A percentile compares a stretch with the other conserved stretches of the same genome.
phyloP scores from a whole-genome alignment of 2,797 vertebrate genomes.

The Artibeus jamaicensis region DNA sequence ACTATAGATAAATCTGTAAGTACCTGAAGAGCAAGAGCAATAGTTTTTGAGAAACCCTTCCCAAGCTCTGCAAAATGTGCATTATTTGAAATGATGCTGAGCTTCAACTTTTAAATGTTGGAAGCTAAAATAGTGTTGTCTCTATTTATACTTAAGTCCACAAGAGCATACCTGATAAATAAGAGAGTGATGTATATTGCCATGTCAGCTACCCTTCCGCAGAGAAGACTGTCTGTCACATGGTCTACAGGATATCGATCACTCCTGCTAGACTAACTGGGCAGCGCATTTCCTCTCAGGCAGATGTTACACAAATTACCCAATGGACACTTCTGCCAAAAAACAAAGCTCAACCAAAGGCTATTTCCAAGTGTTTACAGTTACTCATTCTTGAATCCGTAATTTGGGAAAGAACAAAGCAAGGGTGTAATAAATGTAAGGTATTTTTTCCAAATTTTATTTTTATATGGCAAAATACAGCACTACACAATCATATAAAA shows the following conservation, averaged over 20 bases:
- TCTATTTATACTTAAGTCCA: neutral
- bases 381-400: neutral
- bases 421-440: neutral
- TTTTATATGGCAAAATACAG: neutral
- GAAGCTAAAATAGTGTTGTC: accelerated
- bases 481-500: neutral
- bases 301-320: neutral
- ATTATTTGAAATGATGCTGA: conserved; percentile 19
- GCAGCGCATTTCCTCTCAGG: neutral
- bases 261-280: neutral
- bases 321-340: neutral
- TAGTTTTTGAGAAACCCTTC: conserved; percentile 44
- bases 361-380: neutral
- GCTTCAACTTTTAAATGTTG: neutral
- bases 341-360: neutral
- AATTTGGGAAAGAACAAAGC: neutral
- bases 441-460: neutral
- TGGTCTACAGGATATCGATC: neutral
- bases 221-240: neutral
- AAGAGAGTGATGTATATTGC: neutral
- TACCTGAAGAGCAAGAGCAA: conserved; percentile 54
- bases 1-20: conserved; percentile 47
- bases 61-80: neutral
- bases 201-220: neutral
- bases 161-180: neutral